phyloP scores from a whole-genome alignment of 2,797 vertebrate genomes.

The Acropternis orthonyx region DNA sequence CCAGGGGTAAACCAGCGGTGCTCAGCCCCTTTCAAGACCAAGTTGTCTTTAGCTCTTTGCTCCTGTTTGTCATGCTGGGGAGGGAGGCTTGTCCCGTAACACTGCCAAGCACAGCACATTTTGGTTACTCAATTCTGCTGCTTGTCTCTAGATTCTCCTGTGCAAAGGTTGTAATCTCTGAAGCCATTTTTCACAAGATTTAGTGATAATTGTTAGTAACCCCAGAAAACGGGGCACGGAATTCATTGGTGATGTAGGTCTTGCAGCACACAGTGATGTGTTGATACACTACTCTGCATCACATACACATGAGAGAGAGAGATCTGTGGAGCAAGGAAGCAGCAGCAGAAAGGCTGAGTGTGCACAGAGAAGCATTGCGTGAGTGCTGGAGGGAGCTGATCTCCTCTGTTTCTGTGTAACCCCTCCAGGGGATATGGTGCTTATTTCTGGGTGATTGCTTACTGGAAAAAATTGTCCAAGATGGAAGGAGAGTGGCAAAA shows the following conservation, averaged over 20 bases:
- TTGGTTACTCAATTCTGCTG: not conserved
- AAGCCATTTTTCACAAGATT: not conserved
- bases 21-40: not conserved
- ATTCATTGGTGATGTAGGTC: not conserved
- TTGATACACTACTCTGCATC: not conserved
- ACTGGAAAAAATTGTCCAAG: not conserved
- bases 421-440: not conserved
- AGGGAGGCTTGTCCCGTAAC: not conserved
- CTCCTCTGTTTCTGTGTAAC: not conserved
- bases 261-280: not conserved
- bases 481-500: not conserved
- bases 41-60: not conserved
- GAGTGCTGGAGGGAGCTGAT: not conserved
- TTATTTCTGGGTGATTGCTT: not conserved
- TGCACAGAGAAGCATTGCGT: fast-evolving
- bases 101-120: not conserved
- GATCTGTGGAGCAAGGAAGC: not conserved
- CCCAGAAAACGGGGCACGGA: not conserved
- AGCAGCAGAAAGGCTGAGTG: not conserved
- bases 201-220: not conserved
- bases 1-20: not conserved
- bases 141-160: not conserved
- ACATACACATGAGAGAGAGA: not conserved
- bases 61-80: not conserved
- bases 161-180: not conserved